These are phyloP conservation scores for Holacanthus passer DNA, from an alignment of 2,113 vertebrate species.

Conservation along the genomic window DNA sequence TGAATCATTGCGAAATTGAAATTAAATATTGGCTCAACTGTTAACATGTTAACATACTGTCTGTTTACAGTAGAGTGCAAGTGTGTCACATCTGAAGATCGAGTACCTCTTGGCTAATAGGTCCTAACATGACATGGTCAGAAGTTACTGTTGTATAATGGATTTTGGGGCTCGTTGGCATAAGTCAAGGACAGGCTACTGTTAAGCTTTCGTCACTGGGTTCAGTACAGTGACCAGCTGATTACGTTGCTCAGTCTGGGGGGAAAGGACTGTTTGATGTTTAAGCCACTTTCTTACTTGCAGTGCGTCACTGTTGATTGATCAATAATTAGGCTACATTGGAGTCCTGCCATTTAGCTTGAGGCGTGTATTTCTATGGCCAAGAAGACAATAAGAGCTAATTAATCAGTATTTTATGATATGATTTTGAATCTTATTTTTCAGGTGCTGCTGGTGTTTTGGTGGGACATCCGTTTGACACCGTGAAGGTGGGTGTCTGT, in stretches of 20 bases:
- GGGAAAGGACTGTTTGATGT: not conserved
- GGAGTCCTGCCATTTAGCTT: not conserved
- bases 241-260: not conserved
- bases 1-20: not conserved
- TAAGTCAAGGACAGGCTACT: slow-evolving; percentile 66
- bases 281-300: not conserved
- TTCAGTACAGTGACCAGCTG: slow-evolving; percentile 47
- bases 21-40: not conserved
- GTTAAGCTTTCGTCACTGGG: slow-evolving; percentile 18
- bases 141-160: slow-evolving; percentile 24
- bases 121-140: not conserved
- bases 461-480: slow-evolving; percentile 97
- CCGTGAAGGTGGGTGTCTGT: slow-evolving; percentile 86
- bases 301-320: not conserved
- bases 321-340: too few species aligned
- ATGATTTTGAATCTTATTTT: slow-evolving; percentile 3
- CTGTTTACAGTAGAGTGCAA: not conserved
- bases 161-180: slow-evolving; percentile 16
- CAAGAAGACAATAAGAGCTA: not conserved
- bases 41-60: not conserved
- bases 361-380: not conserved
- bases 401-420: not conserved
- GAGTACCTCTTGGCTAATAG: not conserved
- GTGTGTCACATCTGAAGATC: not conserved
- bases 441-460: slow-evolving; percentile 95